Evolutionary conservation across 1,140 invertebrate genomes (phyloP), one percentile per base, ranked within the genome.

Genomic region (Augochlora pura): DNA sequence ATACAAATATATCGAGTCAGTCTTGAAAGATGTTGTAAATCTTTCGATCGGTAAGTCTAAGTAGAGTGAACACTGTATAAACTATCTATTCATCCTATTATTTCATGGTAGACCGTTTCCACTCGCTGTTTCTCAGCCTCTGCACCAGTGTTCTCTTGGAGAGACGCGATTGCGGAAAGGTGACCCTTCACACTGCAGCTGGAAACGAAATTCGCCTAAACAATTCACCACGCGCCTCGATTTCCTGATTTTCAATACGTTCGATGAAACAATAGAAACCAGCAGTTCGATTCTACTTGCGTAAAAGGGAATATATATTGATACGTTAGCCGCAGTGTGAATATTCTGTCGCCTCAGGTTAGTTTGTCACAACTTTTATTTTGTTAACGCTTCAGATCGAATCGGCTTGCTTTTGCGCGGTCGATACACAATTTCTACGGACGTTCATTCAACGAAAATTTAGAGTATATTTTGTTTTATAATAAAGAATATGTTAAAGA

Each of bases 261-360:
- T 70, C 32, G 49, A n/a, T 77, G 38, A 70, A 32, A 62, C 25
- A 52, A 21, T 1, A 60, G 27, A 32, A 4, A 71, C 27, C 39
- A n/a, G 5, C 32, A 21, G 21, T 49, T 71, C 27, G 27, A 52
- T 70, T 62, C 27, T 23, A 12, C 21, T 72, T 2, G 2, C 3
- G 27, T n/a, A 49, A 21, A 49, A 69, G 71, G 54, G 23, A 67
- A 62, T 1, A 46, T 12, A 14, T n/a, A 14, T 46, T 46, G 42
- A 42, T 18, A 52, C 18, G 7, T 16, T 39, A 80, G 86, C 79
- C 79, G 91, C 90, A 92, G 90, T 87, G 91, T 92, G 90, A 88
- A 91, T 85, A 88, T 90, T 89, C 87, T 87, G 85, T 91, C 85
- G 88, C 90, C 89, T 92, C 91, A 92, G 92, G 92, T 93, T 93